Conservation (phyloP, 1,140 invertebrate genomes). For the Oncopodura yosiiana region DNA sequence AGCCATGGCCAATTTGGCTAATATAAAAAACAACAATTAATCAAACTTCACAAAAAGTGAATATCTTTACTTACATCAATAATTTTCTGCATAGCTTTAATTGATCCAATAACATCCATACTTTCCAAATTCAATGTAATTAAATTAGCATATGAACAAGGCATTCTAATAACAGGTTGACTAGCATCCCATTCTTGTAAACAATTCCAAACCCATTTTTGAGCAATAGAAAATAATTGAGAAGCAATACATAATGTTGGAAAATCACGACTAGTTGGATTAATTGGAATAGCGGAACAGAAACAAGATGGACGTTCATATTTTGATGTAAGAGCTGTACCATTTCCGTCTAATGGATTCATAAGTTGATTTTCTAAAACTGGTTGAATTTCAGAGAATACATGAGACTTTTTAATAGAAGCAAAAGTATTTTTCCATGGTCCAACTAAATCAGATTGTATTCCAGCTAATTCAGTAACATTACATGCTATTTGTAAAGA, state of each 20-base stretch:
- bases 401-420: constrained; percentile 24
- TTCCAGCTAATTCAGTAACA: constrained; percentile 48
- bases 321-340: constrained; percentile 15
- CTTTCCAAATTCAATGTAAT: constrained; percentile 32
- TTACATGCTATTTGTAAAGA: constrained; percentile 62
- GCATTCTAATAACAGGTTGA: constrained; percentile 30
- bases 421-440: constrained; percentile 45
- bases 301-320: constrained; percentile 24
- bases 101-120: constrained; percentile 24
- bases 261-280: constrained; percentile 23
- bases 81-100: constrained; percentile 25
- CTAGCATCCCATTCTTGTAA: constrained; percentile 22
- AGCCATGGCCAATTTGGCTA: constrained; percentile 32
- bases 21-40: neutral
- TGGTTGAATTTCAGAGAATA: constrained; percentile 37
- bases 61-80: constrained; percentile 18
- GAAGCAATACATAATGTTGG: constrained; percentile 27
- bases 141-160: constrained; percentile 31
- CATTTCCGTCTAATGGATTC: constrained; percentile 6
- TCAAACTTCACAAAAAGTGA: constrained; percentile 6
- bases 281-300: constrained; percentile 29
- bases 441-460: constrained; percentile 43
- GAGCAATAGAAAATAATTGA: constrained; percentile 33
- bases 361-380: constrained; percentile 23
- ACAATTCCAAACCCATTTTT: constrained; percentile 33